Evolutionary conservation across 2,113 vertebrate species (phyloP).

Genomic region (Prunella himalayana): DNA sequence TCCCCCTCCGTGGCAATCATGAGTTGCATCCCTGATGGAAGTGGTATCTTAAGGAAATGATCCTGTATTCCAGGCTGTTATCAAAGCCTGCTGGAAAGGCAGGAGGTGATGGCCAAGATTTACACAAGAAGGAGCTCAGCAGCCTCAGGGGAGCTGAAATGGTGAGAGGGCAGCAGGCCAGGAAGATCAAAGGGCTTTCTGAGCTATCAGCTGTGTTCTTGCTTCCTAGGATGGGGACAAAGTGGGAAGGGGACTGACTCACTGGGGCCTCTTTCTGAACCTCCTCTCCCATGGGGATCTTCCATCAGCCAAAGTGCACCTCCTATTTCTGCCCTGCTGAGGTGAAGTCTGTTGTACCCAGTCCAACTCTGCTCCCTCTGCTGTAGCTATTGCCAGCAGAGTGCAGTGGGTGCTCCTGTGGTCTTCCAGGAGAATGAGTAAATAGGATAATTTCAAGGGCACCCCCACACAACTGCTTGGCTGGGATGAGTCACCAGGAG

Average conservation of each 20-base stretch:
- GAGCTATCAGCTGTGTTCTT: not conserved
- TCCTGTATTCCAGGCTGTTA: not conserved
- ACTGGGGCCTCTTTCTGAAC: not conserved
- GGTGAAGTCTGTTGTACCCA: not conserved
- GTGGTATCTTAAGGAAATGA: not conserved
- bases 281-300: not conserved
- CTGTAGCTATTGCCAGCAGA: not conserved
- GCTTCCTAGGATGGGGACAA: not conserved
- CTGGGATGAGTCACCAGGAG: not conserved
- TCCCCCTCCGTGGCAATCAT: not conserved
- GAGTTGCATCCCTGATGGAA: not conserved
- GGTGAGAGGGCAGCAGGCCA: not conserved
- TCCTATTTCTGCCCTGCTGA: not conserved
- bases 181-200: not conserved
- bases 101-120: not conserved
- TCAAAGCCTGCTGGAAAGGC: not conserved
- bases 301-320: not conserved
- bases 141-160: not conserved
- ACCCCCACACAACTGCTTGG: not conserved
- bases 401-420: not conserved
- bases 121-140: not conserved
- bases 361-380: not conserved
- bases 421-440: not conserved
- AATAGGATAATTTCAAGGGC: not conserved
- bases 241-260: not conserved